Conservation (phyloP, 1,140 invertebrate species). For the Lutraria rhynchaena region DNA sequence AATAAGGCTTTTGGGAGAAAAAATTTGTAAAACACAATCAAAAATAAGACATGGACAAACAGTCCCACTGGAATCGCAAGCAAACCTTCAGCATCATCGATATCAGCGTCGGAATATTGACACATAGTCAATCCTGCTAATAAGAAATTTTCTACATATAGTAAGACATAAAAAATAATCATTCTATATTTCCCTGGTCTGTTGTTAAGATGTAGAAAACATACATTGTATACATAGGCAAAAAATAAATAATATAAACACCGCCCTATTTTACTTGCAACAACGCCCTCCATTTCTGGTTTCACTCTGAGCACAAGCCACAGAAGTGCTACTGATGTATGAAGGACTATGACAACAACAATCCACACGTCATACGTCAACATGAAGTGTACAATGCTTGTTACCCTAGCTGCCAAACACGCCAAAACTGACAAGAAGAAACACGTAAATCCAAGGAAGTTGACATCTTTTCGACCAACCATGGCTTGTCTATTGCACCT, state of each 20-base stretch:
- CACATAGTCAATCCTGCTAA: not conserved
- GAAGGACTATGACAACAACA: not conserved
- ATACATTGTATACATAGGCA: conserved; percentile 23
- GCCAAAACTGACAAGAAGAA: not conserved
- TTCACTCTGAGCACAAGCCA: conserved; percentile 14
- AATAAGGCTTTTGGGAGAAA: conserved; percentile 20
- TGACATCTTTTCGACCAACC: conserved; percentile 2
- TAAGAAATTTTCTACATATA: conserved; percentile 31
- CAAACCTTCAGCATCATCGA: not conserved
- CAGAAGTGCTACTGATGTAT: conserved; percentile 9
- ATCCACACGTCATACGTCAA: conserved; percentile 12
- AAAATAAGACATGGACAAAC: not conserved
- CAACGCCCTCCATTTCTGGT: conserved; percentile 13
- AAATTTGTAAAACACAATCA: conserved; percentile 14
- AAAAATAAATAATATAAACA: conserved; percentile 31
- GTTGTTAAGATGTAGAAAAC: conserved; percentile 26
- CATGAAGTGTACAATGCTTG: conserved; percentile 6
- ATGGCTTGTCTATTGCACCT: conserved; percentile 6
- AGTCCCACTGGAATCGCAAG: conserved; percentile 17
- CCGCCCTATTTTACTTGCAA: conserved; percentile 1
- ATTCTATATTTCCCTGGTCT: not conserved
- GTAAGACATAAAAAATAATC: conserved; percentile 19
- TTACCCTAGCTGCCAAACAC: conserved; percentile 10
- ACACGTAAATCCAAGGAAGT: not conserved
- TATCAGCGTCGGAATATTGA: too few species aligned